Evolutionary conservation across 2,797 vertebrate species (phyloP).

Genomic region (Oceanodroma leucorhoa): DNA sequence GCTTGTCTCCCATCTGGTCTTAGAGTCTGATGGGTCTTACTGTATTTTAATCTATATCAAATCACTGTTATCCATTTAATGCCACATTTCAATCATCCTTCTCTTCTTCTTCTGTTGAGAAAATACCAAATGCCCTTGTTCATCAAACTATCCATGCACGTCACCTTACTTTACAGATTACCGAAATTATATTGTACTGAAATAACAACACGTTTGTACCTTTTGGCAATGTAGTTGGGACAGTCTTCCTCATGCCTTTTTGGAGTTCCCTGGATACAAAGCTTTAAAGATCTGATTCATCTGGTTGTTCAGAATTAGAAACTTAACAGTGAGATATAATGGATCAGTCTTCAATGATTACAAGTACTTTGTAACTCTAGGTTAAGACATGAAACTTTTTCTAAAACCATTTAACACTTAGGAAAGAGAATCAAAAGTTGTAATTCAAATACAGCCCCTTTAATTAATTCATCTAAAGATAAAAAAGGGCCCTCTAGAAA

Average conservation of each 20-base stretch:
- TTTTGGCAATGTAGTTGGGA: not conserved
- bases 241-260: not conserved
- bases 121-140: not conserved
- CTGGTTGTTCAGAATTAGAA: not conserved
- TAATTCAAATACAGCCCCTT: constrained; percentile 47
- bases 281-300: not conserved
- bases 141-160: not conserved
- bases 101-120: not conserved
- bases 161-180: not conserved
- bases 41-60: not conserved
- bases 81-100: not conserved
- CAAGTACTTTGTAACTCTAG: not conserved
- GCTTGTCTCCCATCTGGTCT: not conserved
- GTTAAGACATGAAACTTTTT: constrained; percentile 30
- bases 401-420: constrained; percentile 47
- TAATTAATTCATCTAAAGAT: constrained; percentile 27
- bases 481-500: constrained; percentile 55
- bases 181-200: not conserved
- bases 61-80: not conserved
- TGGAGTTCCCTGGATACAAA: not conserved
- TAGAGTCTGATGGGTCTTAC: not conserved
- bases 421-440: constrained; percentile 35
- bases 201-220: not conserved
- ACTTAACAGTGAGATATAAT: not conserved
- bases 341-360: not conserved